Evolutionary conservation across 2,888 invertebrate genomes (phyloP), one percentile per base, ranked within the genome.

Genomic region (Acleris emargana): DNA sequence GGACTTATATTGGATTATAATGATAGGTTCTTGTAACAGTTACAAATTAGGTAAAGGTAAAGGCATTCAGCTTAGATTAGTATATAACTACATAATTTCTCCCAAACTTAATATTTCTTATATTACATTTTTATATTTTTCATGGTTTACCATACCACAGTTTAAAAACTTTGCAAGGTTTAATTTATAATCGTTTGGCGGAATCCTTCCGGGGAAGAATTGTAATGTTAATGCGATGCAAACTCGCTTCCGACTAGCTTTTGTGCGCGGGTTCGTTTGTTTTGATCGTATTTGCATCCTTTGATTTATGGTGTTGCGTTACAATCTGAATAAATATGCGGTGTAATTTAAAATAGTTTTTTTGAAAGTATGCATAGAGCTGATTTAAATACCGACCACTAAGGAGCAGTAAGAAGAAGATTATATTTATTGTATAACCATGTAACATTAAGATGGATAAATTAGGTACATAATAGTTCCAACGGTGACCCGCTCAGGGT

Each of bases 181-280:
- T 57, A 57, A 62, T 57, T 57, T 57, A 62, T 45, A 57, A 62
- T 57, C 51, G 50, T 57, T 57, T 18, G 51, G 57, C 20, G 51
- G 57, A 28, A 17, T 17, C 11, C 17, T 20, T 42, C 17, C 25
- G n/a, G 50, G 20, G 17, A 70, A 71, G 70, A 71, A 71, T 73
- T 71, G 73, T 70, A 67, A 73, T 73, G 73, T 69, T 71, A 73
- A 73, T 73, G 64, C 64, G 53, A 71, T 70, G 70, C 71, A 68
- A 72, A 72, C 68, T 51, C 68, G 50, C 43, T 18, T 18, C 50
- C 17, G 38, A 45, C 57, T 57, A 57, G 42, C 62, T 57, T 57
- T 63, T 63, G 62, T 63, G 51, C 20, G 45, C 17, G 43, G 22
- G 9, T 50, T 49, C 55, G 55, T 22, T 58, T 18, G 57, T 51